Evolutionary conservation across 2,888 invertebrate genomes (phyloP).

Genomic region (Diarsia rubi): DNA sequence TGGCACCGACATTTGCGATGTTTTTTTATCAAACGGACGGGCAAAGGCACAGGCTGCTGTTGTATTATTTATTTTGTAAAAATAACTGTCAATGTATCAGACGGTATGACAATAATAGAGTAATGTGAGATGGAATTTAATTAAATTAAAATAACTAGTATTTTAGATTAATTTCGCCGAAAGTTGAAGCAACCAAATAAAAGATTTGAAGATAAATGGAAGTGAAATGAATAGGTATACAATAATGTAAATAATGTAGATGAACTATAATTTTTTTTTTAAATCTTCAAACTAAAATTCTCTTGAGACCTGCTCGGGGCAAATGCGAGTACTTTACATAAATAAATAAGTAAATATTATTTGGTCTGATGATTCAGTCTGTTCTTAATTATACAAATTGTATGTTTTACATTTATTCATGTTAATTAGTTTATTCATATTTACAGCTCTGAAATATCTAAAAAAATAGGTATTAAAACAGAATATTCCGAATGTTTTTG

Average conservation of each 20-base stretch:
- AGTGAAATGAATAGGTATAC: neutral
- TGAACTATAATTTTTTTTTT: conserved; percentile 4
- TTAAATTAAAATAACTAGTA: neutral
- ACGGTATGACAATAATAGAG: neutral
- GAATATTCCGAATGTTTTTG: conserved; percentile 5
- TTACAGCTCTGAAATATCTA: conserved; percentile 6
- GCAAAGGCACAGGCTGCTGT: neutral
- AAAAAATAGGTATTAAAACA: neutral
- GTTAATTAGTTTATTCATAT: conserved; percentile 12
- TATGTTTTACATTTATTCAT: neutral
- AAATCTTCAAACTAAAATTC: conserved; percentile 10
- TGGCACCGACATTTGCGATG: neutral
- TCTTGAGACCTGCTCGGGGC: neutral
- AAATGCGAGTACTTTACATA: neutral
- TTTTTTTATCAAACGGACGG: conserved; percentile 11
- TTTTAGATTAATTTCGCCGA: neutral
- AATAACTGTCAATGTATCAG: conserved; percentile 8
- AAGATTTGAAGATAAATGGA: conserved; percentile 1
- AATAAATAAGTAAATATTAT: conserved; percentile 1
- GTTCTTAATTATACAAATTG: conserved; percentile 10
- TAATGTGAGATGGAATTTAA: neutral
- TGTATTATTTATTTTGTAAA: conserved; percentile 4
- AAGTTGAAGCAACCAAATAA: neutral
- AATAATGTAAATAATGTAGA: neutral
- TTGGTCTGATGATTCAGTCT: neutral